Base-by-base conservation (phyloP, 2,797 vertebrate species). In the Cyprinodon diabolis region DNA sequence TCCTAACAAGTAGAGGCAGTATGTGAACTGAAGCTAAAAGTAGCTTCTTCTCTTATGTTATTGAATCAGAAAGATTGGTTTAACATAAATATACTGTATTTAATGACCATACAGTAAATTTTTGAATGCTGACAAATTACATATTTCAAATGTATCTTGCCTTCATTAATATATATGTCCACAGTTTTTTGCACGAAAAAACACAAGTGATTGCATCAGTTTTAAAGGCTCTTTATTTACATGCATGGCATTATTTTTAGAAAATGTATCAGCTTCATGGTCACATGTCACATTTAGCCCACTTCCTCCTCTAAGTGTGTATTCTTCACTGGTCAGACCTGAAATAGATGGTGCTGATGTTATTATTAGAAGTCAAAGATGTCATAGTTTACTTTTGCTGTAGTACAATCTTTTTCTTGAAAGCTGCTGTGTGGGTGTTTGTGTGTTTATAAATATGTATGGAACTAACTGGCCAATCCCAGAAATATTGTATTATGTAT, bases 401-500 rank as follows among this genome's bases (percentile, higher is more conserved):
- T 25, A 55, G 49, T 70, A 75, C 17, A 48, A 45, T 65, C 30
- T 74, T 40, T 57, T 69, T 10, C 17, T 43, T 45, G 60, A 43
- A 43, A 62, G 60, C 37, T 12, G 12, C 56, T 70, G 25, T 71
- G 19, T 65, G 37, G 55, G 51, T 74, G 71, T 74, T 52, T 69
- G 80, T 81, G 76, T 56, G 55, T 66, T 66, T 56, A 58, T 74
- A 72, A 58, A 74, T 70, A 70, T 69, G 69, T 71, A 15, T 54
- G 78, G 84, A 82, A 83, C 81, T 87, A 89, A 93, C 93, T 92
- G 92, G 76, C 75, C 69, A 80, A 69, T 88, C 82, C 83, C 79
- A 84, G 76, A 69, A 79, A 83, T 80, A 47, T 77, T 78, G 83
- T 11, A 7, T 48, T 12, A 48, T 48, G 4, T 48, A 48, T 48